Percentiles rank a stretch among this genome's conserved stretches.
phyloP scores from a whole-genome alignment of 2,113 vertebrate species.

The Taurulus bubalis region DNA sequence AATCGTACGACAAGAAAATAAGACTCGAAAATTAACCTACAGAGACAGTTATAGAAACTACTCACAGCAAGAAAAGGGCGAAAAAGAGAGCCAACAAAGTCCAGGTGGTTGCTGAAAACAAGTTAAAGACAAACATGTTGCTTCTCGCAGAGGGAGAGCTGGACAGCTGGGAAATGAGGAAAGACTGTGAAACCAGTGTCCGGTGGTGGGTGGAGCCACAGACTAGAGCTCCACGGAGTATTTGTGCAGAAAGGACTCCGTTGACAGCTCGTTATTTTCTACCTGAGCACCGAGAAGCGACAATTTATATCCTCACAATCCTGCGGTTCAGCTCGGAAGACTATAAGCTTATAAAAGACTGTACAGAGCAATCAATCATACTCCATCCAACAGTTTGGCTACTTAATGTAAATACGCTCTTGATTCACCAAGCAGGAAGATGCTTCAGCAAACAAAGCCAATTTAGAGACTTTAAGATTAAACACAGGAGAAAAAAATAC shows the following conservation, averaged over 20 bases:
- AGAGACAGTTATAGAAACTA: not conserved
- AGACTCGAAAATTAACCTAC: too few relatives aligned
- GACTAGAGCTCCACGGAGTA: not conserved
- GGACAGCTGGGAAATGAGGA: not conserved
- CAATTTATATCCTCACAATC: not conserved
- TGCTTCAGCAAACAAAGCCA: not conserved
- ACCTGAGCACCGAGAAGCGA: not conserved
- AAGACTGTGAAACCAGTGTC: not conserved
- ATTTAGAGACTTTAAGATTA: not conserved
- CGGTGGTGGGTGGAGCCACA: not conserved
- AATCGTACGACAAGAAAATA: too few relatives aligned
- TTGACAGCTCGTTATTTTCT: not conserved
- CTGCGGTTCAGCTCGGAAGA: not conserved
- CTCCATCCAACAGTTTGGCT: not conserved
- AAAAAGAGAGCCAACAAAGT: conserved; percentile 64
- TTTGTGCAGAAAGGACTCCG: not conserved
- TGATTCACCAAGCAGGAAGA: not conserved
- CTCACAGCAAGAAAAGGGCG: conserved; percentile 66
- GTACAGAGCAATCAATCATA: not conserved
- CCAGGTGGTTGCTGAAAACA: conserved; percentile 78
- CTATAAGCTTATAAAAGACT: not conserved
- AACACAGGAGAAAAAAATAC: too few relatives aligned
- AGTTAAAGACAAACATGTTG: conserved; percentile 38
- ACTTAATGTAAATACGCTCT: not conserved
- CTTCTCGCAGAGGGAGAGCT: accelerated